Conservation (phyloP, 2,888 invertebrate species). For the Ormyrus nitidulus region DNA sequence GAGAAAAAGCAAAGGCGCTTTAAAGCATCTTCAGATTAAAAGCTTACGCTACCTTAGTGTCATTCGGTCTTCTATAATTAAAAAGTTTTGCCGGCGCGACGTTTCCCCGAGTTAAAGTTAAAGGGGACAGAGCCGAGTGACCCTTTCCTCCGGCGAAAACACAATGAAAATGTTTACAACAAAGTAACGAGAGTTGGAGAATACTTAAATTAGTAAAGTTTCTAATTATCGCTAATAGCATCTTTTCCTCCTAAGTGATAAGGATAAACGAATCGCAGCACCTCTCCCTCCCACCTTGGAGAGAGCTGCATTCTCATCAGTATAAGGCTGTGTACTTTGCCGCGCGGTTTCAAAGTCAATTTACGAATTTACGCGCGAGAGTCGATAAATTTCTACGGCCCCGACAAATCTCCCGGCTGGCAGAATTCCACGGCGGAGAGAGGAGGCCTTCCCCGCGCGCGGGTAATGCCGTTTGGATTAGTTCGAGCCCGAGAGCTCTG, state of each 20-base stretch:
- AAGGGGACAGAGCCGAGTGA: slow-evolving; percentile 23
- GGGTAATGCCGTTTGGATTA: slow-evolving; percentile 49
- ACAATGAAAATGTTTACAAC: slow-evolving; percentile 58
- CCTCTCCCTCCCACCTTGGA: neutral
- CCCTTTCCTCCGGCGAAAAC: slow-evolving; percentile 12
- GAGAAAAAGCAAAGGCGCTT: slow-evolving; percentile 51
- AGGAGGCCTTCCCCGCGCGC: neutral
- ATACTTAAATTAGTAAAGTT: slow-evolving; percentile 58
- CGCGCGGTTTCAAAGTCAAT: slow-evolving; percentile 52
- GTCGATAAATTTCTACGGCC: slow-evolving; percentile 49
- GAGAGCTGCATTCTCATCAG: slow-evolving; percentile 10
- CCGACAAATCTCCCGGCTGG: slow-evolving; percentile 41
- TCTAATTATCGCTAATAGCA: slow-evolving; percentile 56
- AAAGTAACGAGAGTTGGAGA: slow-evolving; percentile 54
- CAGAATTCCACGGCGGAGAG: slow-evolving; percentile 34
- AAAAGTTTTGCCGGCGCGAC: slow-evolving; percentile 57
- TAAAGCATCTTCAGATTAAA: slow-evolving; percentile 62
- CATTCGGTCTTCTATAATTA: slow-evolving; percentile 61
- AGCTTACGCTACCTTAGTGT: slow-evolving; percentile 62
- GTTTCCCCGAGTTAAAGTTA: slow-evolving; percentile 41
- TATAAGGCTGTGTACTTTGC: neutral
- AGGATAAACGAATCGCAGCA: slow-evolving; percentile 53
- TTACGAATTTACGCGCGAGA: slow-evolving; percentile 54
- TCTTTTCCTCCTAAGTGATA: slow-evolving; percentile 55
- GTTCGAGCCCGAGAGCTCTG: slow-evolving; percentile 3